Evolutionary conservation across 1,140 invertebrate genomes (phyloP).

Genomic region (Trichonephila inaurata): DNA sequence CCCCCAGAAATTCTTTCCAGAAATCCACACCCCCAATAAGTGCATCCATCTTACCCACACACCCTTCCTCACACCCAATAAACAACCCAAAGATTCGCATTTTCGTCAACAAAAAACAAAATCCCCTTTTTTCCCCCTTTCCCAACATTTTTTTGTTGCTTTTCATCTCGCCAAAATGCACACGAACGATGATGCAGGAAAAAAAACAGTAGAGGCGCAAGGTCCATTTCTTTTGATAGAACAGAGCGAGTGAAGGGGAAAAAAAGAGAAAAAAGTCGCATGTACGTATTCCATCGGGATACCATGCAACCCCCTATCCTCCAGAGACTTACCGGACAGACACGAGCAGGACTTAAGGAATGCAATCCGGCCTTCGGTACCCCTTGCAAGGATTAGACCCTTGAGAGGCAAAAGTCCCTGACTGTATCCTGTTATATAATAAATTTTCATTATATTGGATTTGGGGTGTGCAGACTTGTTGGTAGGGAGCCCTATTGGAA

Average conservation of each 20-base stretch:
- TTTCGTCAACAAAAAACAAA: conserved; percentile 15
- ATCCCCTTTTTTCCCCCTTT: too few relatives aligned
- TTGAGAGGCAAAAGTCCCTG: not conserved
- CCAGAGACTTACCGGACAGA: conserved; percentile 14
- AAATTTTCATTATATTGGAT: conserved; percentile 63
- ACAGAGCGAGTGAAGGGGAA: not conserved
- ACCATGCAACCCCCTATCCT: not conserved
- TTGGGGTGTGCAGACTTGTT: not conserved
- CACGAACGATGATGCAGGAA: not conserved
- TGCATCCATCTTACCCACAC: conserved; percentile 1
- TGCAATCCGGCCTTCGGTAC: conserved; percentile 15
- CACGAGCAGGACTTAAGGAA: conserved; percentile 42
- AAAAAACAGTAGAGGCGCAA: not conserved
- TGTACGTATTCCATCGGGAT: not conserved
- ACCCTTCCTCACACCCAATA: not conserved
- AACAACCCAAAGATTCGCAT: not conserved
- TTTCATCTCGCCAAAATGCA: not conserved
- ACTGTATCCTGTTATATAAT: conserved; percentile 56
- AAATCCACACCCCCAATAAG: conserved; percentile 32
- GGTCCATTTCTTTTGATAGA: conserved; percentile 36
- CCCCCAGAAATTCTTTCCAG: not conserved
- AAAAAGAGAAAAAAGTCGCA: not conserved
- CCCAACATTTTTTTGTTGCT: not conserved
- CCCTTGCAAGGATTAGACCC: conserved; percentile 49
- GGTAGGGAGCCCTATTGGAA: not conserved